Conservation (phyloP, 2,113 vertebrate genomes). For the Rhizomys pruinosus region DNA sequence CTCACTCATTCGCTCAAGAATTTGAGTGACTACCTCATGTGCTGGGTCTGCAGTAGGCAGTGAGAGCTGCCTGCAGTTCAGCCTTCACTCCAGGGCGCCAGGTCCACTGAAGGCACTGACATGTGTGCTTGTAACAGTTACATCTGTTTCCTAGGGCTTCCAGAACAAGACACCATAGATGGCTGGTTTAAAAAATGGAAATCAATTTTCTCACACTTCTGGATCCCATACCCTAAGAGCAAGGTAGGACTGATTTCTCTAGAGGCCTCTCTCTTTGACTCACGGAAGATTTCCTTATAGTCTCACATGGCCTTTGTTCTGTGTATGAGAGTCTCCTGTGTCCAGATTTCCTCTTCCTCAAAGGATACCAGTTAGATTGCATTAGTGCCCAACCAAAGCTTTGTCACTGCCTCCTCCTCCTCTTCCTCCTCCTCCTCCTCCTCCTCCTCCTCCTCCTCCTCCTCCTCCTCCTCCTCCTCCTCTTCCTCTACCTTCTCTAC, state of each 20-base stretch:
- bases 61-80: neutral
- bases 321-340: neutral
- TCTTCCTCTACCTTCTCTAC: neutral
- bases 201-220: neutral
- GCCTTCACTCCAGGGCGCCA: neutral
- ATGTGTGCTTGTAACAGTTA: neutral
- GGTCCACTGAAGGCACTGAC: neutral
- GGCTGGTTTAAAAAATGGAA: neutral
- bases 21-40: neutral
- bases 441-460: too few relatives aligned
- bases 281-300: neutral
- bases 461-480: too few relatives aligned
- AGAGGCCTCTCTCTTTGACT: neutral
- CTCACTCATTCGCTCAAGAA: neutral
- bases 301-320: neutral
- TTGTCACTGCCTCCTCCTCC: neutral
- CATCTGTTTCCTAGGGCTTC: neutral
- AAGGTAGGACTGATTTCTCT: slow-evolving; percentile 1
- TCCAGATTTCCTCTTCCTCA: neutral
- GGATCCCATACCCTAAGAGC: neutral
- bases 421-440: neutral
- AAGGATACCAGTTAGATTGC: neutral
- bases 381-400: neutral
- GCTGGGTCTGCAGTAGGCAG: neutral
- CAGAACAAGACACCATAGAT: neutral